phyloP scores from a whole-genome alignment of 2,113 vertebrate species.

The Plecotus auritus region DNA sequence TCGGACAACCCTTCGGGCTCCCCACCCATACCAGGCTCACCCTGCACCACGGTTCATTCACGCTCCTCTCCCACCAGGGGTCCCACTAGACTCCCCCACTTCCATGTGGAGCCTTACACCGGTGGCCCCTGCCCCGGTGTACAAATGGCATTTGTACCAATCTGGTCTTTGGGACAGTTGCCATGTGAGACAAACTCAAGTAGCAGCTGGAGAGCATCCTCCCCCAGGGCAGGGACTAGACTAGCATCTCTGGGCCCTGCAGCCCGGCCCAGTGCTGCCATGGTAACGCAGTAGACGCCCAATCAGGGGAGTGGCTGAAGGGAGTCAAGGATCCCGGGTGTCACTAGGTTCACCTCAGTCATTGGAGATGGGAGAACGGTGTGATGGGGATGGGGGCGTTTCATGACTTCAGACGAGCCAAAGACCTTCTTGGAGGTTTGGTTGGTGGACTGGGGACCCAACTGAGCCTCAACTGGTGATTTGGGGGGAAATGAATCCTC shows the following conservation, averaged over 20 bases:
- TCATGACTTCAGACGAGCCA: not conserved
- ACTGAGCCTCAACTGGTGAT: not conserved
- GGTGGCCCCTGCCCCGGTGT: rapidly evolving
- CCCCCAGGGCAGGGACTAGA: not conserved
- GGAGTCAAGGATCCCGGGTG: not conserved
- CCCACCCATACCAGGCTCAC: not conserved
- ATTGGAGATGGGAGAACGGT: rapidly evolving
- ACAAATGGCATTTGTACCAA: rapidly evolving
- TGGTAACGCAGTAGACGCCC: rapidly evolving
- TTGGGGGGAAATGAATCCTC: not conserved
- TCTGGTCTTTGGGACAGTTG: rapidly evolving
- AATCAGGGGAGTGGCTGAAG: not conserved
- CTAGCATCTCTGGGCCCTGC: not conserved
- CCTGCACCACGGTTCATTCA: rapidly evolving
- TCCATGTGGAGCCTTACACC: rapidly evolving
- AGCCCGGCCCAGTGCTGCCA: not conserved
- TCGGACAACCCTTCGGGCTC: not conserved
- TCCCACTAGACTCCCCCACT: rapidly evolving
- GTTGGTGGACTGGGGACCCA: not conserved
- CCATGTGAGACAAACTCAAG: not conserved
- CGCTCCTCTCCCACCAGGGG: rapidly evolving
- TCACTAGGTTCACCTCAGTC: not conserved
- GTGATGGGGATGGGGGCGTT: not conserved
- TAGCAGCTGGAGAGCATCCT: rapidly evolving
- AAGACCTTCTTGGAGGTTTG: not conserved